Evolutionary conservation across 2,113 vertebrate genomes (phyloP), one percentile per base, ranked within the genome.

Genomic region (Sander vitreus): DNA sequence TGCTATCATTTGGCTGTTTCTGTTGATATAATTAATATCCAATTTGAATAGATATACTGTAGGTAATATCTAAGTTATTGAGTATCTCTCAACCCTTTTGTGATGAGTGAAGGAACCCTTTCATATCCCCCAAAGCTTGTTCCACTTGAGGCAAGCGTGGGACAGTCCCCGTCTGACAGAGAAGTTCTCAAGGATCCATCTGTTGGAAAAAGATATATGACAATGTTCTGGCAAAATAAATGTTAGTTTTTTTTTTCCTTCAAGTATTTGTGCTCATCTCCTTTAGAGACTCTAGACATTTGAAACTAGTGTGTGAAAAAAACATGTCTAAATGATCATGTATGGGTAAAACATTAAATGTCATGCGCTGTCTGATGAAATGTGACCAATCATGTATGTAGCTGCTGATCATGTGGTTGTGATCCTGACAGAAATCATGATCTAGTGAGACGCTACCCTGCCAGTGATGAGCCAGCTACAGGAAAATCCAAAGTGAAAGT

Each of bases 401-500:
- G 47, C 53, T 60, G 55, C 54, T 21, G 62, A 4, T 69, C 76
- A 76, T 39, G 58, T 53, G 69, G 18, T 57, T 47, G 54, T 63
- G 58, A 39, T 74, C 39, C 71, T 68, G 78, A 69, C 58, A 73
- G 64, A 77, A 76, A 33, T 51, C 39, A 45, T 51, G 47, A 81
- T 71, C 75, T 25, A 71, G 45, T 15, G 6, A 73, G 78, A 76
- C 1, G 3, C 16, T 3, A 4, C 68, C 15, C 12, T 55, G 64
- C 23, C 69, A 50, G 33, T 19, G 39, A 43, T 27, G 76, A 73
- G 23, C 66, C 80, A 78, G 76, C 76, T 47, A 50, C 67, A 55
- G 69, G 76, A 33, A 59, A 86, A 83, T 69, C 60, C 78, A 36
- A 10, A 65, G 33, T 59, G 77, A 68, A 84, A 71, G 72, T 47